A percentile compares a stretch with the other conserved stretches of the same genome.
These are phyloP conservation scores for Prunella strophiata DNA, from an alignment of 2,797 vertebrate species.

Conservation along the genomic window DNA sequence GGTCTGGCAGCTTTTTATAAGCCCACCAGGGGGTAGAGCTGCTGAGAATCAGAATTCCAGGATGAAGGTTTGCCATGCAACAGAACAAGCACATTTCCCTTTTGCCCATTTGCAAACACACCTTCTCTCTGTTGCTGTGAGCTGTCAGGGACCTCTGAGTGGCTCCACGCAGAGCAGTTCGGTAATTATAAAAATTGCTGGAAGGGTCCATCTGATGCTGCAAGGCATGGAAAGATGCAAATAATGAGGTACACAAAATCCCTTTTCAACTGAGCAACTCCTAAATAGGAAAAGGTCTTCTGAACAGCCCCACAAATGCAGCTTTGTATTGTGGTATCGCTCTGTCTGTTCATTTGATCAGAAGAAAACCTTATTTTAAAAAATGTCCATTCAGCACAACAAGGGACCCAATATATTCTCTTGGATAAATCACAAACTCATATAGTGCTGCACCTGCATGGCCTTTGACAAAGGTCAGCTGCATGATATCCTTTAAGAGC, in stretches of 20 bases:
- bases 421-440: neutral
- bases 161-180: conserved; percentile 91
- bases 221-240: neutral
- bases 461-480: neutral
- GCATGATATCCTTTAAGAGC: neutral
- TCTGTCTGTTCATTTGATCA: neutral
- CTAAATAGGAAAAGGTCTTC: neutral
- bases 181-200: conserved; percentile 96
- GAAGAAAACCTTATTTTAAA: neutral
- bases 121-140: conserved; percentile 94
- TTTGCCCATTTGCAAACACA: conserved; percentile 47
- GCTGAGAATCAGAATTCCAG: neutral
- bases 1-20: neutral
- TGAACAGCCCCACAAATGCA: neutral
- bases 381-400: neutral
- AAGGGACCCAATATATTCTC: neutral
- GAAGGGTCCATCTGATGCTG: conserved; percentile 99
- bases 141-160: conserved; percentile 90
- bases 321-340: neutral
- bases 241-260: neutral
- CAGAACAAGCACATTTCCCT: neutral
- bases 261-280: neutral
- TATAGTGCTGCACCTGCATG: neutral
- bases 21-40: neutral
- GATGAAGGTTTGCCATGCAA: neutral